phyloP scores from a whole-genome alignment of 2,797 vertebrate genomes.

The Chloroceryle amazona region DNA sequence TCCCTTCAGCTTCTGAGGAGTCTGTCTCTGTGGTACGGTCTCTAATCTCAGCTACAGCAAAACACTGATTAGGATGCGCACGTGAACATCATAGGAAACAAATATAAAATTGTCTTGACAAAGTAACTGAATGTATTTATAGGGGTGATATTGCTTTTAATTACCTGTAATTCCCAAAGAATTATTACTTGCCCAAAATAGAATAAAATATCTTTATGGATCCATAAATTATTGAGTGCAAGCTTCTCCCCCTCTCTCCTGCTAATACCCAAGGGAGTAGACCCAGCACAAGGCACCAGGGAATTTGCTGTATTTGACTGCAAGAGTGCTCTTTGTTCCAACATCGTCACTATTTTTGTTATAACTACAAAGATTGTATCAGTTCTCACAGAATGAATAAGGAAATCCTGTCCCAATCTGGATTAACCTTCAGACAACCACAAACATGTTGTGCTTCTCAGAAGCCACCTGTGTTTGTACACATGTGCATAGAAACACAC shows the following conservation, averaged over 20 bases:
- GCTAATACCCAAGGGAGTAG: neutral
- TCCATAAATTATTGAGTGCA: constrained; percentile 13
- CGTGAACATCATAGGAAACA: neutral
- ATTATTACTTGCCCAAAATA: constrained; percentile 26
- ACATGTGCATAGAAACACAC: neutral
- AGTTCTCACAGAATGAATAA: neutral
- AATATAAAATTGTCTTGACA: constrained; percentile 15
- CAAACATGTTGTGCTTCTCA: neutral
- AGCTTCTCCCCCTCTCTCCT: neutral
- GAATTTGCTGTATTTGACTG: neutral
- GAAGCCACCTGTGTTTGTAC: neutral
- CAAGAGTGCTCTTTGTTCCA: neutral
- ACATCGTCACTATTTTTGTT: neutral
- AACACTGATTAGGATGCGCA: neutral
- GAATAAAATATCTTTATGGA: neutral
- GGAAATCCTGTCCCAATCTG: neutral
- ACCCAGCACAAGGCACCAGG: neutral
- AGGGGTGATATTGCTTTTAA: constrained; percentile 45
- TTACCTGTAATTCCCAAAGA: constrained; percentile 40
- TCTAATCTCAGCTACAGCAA: neutral
- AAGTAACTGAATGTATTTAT: constrained; percentile 13
- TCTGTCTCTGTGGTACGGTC: neutral
- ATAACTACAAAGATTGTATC: neutral
- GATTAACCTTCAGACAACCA: neutral
- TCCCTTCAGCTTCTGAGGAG: neutral